phyloP scores from a whole-genome alignment of 1,140 invertebrate species.

The Aphelenchoides fujianensis region DNA sequence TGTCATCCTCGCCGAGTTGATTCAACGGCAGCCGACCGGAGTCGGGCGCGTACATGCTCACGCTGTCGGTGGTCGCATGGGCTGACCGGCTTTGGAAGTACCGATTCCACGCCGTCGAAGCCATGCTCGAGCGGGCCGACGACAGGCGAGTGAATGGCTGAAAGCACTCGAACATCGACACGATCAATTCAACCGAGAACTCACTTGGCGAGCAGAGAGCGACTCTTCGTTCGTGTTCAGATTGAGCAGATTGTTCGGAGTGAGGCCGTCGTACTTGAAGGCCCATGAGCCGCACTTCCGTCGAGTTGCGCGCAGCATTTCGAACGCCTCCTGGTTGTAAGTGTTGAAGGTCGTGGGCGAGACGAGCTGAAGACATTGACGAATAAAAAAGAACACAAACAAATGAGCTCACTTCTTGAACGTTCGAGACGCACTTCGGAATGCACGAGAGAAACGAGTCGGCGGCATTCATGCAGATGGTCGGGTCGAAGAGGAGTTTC shows the following conservation, averaged over 20 bases:
- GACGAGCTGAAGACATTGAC: conserved; percentile 32
- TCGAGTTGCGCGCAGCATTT: conserved; percentile 23
- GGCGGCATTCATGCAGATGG: conserved; percentile 72
- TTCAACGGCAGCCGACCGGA: conserved; percentile 27
- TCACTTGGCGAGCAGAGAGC: conserved; percentile 39
- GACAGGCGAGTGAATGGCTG: conserved; percentile 50
- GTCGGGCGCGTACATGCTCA: conserved; percentile 2
- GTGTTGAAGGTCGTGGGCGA: conserved; percentile 33
- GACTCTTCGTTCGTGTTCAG: conserved; percentile 36
- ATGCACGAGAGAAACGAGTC: conserved; percentile 78
- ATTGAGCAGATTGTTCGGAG: conserved; percentile 39
- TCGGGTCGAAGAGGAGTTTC: conserved; percentile 75
- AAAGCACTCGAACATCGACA: too few relatives aligned
- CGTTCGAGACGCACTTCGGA: conserved; percentile 67
- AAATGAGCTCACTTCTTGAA: conserved; percentile 41
- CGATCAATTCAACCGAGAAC: too few relatives aligned
- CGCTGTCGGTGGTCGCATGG: conserved; percentile 41
- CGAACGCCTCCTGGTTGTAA: conserved; percentile 44
- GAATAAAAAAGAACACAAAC: conserved; percentile 22
- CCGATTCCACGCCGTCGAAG: conserved; percentile 48
- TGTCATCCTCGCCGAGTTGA: conserved; percentile 39
- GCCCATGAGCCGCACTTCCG: conserved; percentile 24
- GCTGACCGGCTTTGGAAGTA: conserved; percentile 45
- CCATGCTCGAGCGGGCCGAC: conserved; percentile 46
- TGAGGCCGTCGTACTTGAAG: conserved; percentile 51